Evolutionary conservation across 2,888 invertebrate genomes (phyloP).

Genomic region (Patella ulyssiponensis): DNA sequence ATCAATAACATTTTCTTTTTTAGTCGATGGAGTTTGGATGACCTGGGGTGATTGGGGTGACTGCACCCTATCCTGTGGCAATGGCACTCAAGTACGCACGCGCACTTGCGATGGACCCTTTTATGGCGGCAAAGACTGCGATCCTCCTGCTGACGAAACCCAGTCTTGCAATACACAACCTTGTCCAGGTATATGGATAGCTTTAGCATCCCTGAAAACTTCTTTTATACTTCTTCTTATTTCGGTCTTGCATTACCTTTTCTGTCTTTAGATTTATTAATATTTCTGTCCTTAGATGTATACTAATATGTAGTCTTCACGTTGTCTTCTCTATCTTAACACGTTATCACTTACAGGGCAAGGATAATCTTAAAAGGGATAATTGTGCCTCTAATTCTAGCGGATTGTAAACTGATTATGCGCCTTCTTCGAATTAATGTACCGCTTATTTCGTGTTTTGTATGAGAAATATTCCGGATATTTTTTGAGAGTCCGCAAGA

Average conservation of each 20-base stretch:
- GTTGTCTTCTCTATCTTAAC: too few species aligned
- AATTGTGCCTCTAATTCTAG: too few species aligned
- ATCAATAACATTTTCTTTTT: slow-evolving; percentile 16
- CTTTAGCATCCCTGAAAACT: not conserved
- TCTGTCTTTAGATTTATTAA: too few species aligned
- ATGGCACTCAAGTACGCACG: slow-evolving; percentile 52
- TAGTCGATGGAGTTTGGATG: slow-evolving; percentile 55
- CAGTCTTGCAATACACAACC: slow-evolving; percentile 52
- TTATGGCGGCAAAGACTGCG: slow-evolving; percentile 52
- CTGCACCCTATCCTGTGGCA: slow-evolving; percentile 61
- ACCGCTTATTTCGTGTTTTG: too few species aligned
- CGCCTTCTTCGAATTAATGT: too few species aligned
- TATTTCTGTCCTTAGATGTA: too few species aligned
- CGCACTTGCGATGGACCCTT: slow-evolving; percentile 54
- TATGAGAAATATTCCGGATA: too few species aligned
- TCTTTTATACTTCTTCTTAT: not conserved
- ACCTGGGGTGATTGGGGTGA: slow-evolving; percentile 57
- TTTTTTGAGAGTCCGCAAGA: too few species aligned
- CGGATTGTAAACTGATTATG: too few species aligned
- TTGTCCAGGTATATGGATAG: slow-evolving; percentile 54
- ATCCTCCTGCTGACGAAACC: slow-evolving; percentile 43
- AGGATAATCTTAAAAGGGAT: too few species aligned
- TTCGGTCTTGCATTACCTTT: not conserved
- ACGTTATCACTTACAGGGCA: too few species aligned
- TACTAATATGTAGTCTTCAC: too few species aligned